phyloP scores from a whole-genome alignment of 1,140 invertebrate genomes.

The Pararge aegeria region DNA sequence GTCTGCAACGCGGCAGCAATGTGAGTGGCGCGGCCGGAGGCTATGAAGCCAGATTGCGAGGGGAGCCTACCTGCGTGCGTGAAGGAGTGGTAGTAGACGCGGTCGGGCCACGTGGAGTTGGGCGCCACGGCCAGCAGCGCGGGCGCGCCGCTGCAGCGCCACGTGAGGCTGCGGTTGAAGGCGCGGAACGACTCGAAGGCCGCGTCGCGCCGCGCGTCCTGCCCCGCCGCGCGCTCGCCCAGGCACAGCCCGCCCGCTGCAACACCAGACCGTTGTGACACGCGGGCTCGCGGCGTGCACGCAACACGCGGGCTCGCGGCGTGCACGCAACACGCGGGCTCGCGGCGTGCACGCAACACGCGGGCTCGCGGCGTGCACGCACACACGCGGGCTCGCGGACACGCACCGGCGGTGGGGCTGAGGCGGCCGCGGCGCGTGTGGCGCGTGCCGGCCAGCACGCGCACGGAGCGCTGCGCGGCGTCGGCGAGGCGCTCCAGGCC shows the following conservation, averaged over 20 bases:
- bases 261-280: no score
- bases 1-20: conserved; percentile 33
- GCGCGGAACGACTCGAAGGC: conserved; percentile 86
- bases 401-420: conserved; percentile 84
- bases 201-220: conserved; percentile 89
- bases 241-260: conserved; percentile 87
- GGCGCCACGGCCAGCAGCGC: conserved; percentile 90
- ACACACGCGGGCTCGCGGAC: no score
- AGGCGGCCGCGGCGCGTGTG: conserved; percentile 89
- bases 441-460: conserved; percentile 92
- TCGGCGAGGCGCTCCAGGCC: conserved; percentile 89
- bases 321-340: background rate
- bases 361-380: background rate
- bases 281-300: background rate
- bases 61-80: conserved; percentile 82
- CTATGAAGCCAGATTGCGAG: no score
- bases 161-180: conserved; percentile 88
- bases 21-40: no score
- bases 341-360: background rate
- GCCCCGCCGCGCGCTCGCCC: conserved; percentile 82
- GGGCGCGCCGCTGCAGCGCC: conserved; percentile 85
- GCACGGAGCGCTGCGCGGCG: conserved; percentile 84
- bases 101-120: conserved; percentile 94
- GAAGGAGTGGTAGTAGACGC: conserved; percentile 96
- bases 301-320: no score